These are phyloP conservation scores for Drosophila neonasuta DNA, from an alignment of 2,888 invertebrate species.

Conservation along the genomic window DNA sequence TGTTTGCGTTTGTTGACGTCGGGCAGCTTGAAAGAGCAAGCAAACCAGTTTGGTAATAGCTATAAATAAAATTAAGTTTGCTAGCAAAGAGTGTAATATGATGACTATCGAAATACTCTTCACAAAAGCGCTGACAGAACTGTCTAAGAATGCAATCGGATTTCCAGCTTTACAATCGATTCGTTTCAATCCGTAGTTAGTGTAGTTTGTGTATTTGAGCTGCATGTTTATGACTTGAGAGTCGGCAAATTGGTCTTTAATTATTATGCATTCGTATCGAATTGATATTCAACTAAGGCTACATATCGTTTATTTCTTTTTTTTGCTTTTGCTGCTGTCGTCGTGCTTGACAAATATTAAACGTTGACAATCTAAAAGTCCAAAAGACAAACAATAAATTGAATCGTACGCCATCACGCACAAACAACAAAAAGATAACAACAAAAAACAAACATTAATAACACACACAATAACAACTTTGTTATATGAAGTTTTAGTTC, in stretches of 20 bases:
- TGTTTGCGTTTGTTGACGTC: slow-evolving; percentile 31
- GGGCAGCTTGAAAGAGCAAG: slow-evolving; percentile 29
- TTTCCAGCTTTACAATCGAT: too few relatives aligned
- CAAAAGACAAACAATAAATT: slow-evolving; percentile 34
- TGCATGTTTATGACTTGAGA: slow-evolving; percentile 10
- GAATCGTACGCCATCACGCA: slow-evolving; percentile 34
- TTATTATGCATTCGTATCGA: slow-evolving; percentile 21
- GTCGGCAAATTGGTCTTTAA: slow-evolving; percentile 21
- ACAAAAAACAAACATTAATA: slow-evolving; percentile 24
- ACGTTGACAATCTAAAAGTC: slow-evolving; percentile 34
- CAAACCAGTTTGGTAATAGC: slow-evolving; percentile 51
- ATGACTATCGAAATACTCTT: slow-evolving; percentile 36
- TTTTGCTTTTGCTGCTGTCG: neutral
- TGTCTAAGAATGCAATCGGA: slow-evolving; percentile 4
- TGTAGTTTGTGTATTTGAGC: slow-evolving; percentile 6
- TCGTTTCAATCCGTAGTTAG: neutral
- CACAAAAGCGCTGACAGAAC: neutral
- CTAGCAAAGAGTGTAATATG: slow-evolving; percentile 6
- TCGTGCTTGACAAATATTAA: slow-evolving; percentile 17
- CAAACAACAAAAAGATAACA: slow-evolving; percentile 24
- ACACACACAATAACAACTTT: slow-evolving; percentile 23
- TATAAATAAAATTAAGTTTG: slow-evolving; percentile 51
- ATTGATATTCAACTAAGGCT: slow-evolving; percentile 11
- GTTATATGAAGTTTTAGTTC: slow-evolving; percentile 22
- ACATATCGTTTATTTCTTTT: slow-evolving; percentile 9